A percentile compares a stretch with the other conserved stretches of the same genome.
Evolutionary conservation across 2,113 vertebrate species (phyloP).

Genomic region (Crotalus helleri): DNA sequence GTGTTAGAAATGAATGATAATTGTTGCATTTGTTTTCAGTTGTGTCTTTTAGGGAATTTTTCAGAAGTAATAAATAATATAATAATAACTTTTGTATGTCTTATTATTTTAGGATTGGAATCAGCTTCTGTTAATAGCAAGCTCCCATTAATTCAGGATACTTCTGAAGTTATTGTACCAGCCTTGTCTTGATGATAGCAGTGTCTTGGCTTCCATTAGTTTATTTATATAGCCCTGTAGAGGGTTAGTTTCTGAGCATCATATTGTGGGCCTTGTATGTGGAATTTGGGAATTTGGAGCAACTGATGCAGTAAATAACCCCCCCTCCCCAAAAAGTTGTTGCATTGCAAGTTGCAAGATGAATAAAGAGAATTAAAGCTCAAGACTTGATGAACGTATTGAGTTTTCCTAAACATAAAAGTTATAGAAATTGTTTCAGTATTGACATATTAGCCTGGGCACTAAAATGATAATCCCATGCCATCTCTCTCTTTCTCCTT

Average conservation of each 20-base stretch:
- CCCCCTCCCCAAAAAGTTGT: background rate
- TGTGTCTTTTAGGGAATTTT: accelerated
- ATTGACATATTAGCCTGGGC: background rate
- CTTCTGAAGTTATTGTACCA: background rate
- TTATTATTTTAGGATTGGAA: background rate
- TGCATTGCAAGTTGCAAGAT: background rate
- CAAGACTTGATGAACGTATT: background rate
- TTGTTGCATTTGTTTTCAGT: background rate
- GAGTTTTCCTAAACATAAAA: background rate
- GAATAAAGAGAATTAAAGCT: background rate
- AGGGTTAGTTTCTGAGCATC: background rate
- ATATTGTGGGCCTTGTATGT: background rate
- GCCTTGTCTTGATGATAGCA: background rate
- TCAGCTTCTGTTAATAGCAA: background rate
- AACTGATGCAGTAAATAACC: background rate
- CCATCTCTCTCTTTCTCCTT: background rate
- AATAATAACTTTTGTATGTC: background rate
- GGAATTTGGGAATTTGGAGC: background rate
- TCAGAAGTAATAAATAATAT: background rate
- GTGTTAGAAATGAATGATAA: background rate
- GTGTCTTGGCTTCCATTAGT: background rate
- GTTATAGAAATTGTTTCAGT: background rate
- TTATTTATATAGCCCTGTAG: background rate
- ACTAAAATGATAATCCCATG: background rate
- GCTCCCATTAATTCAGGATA: background rate